phyloP scores from a whole-genome alignment of 1,140 invertebrate genomes.

The Penaeus japonicus region DNA sequence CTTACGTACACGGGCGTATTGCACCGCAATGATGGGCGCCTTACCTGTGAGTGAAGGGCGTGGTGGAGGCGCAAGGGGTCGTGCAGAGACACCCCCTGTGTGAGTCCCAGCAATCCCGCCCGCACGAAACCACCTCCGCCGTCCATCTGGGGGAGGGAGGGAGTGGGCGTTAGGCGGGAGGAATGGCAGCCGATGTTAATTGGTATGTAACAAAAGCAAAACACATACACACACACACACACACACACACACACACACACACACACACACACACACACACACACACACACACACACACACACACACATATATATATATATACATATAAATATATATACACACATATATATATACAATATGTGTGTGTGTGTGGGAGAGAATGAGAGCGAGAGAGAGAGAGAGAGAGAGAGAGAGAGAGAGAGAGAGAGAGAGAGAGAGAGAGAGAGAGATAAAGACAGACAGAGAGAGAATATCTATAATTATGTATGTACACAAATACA shows the following conservation, averaged over 20 bases:
- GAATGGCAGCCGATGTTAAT: neutral
- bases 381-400: too few relatives aligned
- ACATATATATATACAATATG: neutral
- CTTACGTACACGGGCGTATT: too few relatives aligned
- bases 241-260: neutral
- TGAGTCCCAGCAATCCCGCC: slow-evolving; percentile 52
- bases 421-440: neutral
- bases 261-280: neutral
- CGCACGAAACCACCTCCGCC: slow-evolving; percentile 54
- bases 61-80: slow-evolving; percentile 56
- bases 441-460: too few relatives aligned
- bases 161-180: neutral
- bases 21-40: too few relatives aligned
- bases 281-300: neutral
- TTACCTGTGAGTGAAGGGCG: slow-evolving; percentile 54
- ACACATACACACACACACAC: slow-evolving; percentile 21
- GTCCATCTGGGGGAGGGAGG: slow-evolving; percentile 48
- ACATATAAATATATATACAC: neutral
- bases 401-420: too few relatives aligned
- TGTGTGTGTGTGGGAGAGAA: too few relatives aligned
- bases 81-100: slow-evolving; percentile 56
- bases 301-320: neutral
- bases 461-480: too few relatives aligned
- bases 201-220: too few relatives aligned
- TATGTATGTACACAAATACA: too few relatives aligned